phyloP scores from a whole-genome alignment of 1,140 invertebrate species.

The Hyposmocoma kahamanoa region DNA sequence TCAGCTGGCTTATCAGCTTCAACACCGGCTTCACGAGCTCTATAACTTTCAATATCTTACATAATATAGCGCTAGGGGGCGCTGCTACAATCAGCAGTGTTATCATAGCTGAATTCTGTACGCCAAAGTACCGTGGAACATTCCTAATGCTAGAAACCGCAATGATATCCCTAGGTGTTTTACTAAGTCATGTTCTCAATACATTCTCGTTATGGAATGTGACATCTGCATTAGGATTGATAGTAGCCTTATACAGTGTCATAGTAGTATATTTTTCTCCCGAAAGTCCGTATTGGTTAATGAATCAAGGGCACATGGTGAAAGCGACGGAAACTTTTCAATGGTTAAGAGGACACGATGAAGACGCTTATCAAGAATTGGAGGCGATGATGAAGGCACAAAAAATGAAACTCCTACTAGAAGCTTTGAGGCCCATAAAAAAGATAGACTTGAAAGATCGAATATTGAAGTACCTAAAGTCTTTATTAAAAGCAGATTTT shows the following conservation, averaged over 20 bases:
- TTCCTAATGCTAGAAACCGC: conserved; percentile 17
- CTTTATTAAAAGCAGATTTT: conserved; percentile 18
- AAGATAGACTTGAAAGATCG: conserved; percentile 8
- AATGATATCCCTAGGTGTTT: conserved; percentile 16
- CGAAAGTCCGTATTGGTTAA: conserved; percentile 18
- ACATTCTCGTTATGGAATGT: conserved; percentile 5
- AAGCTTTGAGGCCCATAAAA: conserved; percentile 13
- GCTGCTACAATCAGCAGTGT: conserved; percentile 14
- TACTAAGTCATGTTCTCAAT: conserved; percentile 12
- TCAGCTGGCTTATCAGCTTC: conserved; percentile 16
- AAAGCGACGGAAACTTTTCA: conserved; percentile 11
- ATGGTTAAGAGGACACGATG: conserved; percentile 10
- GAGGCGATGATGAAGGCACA: conserved; percentile 7
- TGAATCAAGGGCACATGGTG: conserved; percentile 13
- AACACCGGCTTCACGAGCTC: conserved; percentile 2
- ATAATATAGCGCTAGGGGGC: conserved; percentile 13
- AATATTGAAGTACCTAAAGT: conserved; percentile 8
- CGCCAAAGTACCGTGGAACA: conserved; percentile 9
- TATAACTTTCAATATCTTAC: conserved; percentile 10
- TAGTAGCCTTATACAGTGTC: background rate
- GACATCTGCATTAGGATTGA: conserved; percentile 8
- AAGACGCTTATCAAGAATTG: conserved; percentile 11
- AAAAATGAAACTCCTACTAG: conserved; percentile 12
- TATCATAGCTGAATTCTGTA: conserved; percentile 16
- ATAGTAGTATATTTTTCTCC: conserved; percentile 12